These are phyloP conservation scores for Ectropis grisescens DNA, from an alignment of 1,140 invertebrate species.

Conservation along the genomic window DNA sequence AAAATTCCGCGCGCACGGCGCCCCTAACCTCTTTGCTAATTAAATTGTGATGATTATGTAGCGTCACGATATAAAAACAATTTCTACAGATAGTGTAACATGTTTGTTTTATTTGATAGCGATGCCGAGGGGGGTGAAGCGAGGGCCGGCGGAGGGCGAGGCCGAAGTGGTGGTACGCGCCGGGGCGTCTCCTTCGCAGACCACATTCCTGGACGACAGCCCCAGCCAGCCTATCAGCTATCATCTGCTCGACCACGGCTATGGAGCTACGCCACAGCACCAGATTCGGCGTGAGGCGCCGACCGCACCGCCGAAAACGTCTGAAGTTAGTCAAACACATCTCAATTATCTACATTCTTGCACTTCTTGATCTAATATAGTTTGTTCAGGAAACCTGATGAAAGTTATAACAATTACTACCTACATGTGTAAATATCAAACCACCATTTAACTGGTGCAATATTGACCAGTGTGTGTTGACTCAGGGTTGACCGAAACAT, in stretches of 20 bases:
- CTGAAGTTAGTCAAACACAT: slow-evolving; percentile 49
- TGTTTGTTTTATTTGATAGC: slow-evolving; percentile 34
- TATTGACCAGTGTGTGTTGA: too few relatives aligned
- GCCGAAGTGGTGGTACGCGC: slow-evolving; percentile 58
- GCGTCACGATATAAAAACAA: slow-evolving; percentile 16
- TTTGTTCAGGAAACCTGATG: too few relatives aligned
- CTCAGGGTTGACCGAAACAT: too few relatives aligned
- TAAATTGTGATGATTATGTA: slow-evolving; percentile 52
- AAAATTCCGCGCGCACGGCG: slow-evolving; percentile 63
- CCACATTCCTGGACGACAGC: slow-evolving; percentile 61
- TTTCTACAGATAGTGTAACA: slow-evolving; percentile 11
- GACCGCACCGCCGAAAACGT: slow-evolving; percentile 63
- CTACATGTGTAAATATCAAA: too few relatives aligned
- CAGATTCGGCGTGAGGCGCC: slow-evolving; percentile 74
- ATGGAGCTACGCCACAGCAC: slow-evolving; percentile 84
- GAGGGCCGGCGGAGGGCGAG: slow-evolving; percentile 61
- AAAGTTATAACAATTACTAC: too few relatives aligned
- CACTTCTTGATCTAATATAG: too few relatives aligned
- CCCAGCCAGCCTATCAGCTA: slow-evolving; percentile 73
- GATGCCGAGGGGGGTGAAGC: slow-evolving; percentile 70
- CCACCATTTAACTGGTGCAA: too few relatives aligned
- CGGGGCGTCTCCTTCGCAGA: slow-evolving; percentile 56
- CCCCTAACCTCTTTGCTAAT: slow-evolving; percentile 67
- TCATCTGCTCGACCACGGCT: slow-evolving; percentile 87
- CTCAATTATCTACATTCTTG: neutral